Evolutionary conservation across 2,797 vertebrate genomes (phyloP), one percentile per base, ranked within the genome.

Genomic region (Typhlichthys subterraneus): DNA sequence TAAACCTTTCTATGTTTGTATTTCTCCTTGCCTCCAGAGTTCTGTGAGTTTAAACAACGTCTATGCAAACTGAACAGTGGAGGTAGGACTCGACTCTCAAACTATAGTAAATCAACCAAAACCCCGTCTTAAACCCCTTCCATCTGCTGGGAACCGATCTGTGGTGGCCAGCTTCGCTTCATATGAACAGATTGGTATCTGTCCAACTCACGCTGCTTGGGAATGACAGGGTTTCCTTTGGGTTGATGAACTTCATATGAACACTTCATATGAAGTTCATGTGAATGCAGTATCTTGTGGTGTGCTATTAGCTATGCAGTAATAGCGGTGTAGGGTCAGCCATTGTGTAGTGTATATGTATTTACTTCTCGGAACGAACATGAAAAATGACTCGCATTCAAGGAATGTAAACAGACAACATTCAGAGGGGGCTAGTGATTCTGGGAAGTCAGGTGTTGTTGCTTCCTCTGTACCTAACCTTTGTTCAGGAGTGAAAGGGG

Each of bases 381-480:
- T 3, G 1, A 17, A 4, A 15, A 8, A 8, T 57, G 15, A 57
- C 47, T 13, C 42, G 8, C 7, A 10, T 9, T 8, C 38, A 8
- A 42, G 9, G 38, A 13, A 31, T 42, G 2, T 4, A 6, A 50
- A 17, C 13, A 8, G 9, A 15, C 2, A 15, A 54, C 15, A 23
- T 52, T 42, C 7, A 42, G 38, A 10, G 12, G 17, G 33, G 52
- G 14, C 3, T 59, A 7, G 12, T 31, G 3, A 14, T 58, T 5
- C 57, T 55, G 42, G 4, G 8, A 58, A 45, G 59, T 38, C 65
- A 53, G 10, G 50, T 12, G 50, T 48, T 11, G 9, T 51, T 61
- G 57, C 50, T 53, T 66, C 49, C 13, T 53, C 38, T 9, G 23
- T 29, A 42, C 33, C 7, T 72, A 53, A 81, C 75, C 85, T 85